Evolutionary conservation across 2,888 invertebrate species (phyloP).

Genomic region (Abrostola triplasia): DNA sequence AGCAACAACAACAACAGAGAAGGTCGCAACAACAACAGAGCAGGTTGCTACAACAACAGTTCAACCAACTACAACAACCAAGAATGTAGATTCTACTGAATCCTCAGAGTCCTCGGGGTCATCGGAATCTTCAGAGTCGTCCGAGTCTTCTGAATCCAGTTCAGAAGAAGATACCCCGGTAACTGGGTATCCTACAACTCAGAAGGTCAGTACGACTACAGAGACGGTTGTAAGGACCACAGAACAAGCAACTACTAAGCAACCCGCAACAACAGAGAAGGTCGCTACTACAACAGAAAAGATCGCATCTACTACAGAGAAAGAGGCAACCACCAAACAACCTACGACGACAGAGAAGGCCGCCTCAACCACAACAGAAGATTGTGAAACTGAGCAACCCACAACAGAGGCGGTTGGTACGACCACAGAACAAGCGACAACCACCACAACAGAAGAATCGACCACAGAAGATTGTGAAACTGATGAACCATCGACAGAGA

Average conservation of each 20-base stretch:
- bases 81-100: background rate
- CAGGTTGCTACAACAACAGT: background rate
- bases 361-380: no score
- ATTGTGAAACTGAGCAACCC: background rate
- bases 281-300: background rate
- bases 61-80: background rate
- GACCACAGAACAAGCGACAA: background rate
- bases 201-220: background rate
- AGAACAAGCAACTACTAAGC: background rate
- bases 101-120: background rate
- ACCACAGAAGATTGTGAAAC: background rate
- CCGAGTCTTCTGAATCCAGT: background rate
- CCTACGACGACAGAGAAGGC: no score
- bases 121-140: background rate
- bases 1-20: background rate
- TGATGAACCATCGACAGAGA: background rate
- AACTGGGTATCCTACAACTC: no score
- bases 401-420: background rate
- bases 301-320: background rate
- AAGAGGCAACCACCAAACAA: background rate
- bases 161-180: conserved; percentile 1
- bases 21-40: background rate
- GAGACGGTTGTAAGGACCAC: background rate
- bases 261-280: background rate
- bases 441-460: background rate